Conservation (phyloP, 2,797 vertebrate genomes). For the Sebastes nivosus region DNA sequence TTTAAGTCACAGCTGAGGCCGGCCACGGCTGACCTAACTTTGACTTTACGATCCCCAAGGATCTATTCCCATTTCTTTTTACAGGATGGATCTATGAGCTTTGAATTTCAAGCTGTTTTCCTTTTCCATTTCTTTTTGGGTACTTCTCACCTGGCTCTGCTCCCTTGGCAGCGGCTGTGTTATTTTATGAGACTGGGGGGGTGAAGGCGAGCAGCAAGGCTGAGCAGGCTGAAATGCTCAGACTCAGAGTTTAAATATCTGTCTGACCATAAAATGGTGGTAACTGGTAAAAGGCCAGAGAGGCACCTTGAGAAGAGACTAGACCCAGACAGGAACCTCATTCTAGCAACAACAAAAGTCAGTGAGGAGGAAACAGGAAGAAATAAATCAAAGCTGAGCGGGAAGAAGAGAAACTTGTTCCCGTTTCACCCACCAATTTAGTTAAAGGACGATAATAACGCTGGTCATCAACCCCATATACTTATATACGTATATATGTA, state of each 20-base stretch:
- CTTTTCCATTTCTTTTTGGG: slow-evolving; percentile 4
- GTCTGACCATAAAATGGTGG: not conserved
- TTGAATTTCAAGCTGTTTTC: slow-evolving; percentile 2
- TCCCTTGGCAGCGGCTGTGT: not conserved
- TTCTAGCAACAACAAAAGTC: not conserved
- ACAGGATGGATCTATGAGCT: not conserved
- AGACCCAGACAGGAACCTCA: not conserved
- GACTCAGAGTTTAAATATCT: not conserved
- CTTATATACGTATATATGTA: too few species aligned
- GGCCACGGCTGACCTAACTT: not conserved
- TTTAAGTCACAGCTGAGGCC: slow-evolving; percentile 24
- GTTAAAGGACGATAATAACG: not conserved
- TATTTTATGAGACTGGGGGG: not conserved
- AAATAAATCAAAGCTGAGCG: not conserved
- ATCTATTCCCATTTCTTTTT: not conserved
- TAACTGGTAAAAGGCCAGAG: not conserved
- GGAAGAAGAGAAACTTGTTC: not conserved
- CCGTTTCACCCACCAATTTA: not conserved
- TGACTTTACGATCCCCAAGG: slow-evolving; percentile 15
- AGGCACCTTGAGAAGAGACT: not conserved
- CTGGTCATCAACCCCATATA: not conserved
- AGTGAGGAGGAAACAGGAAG: slow-evolving; percentile 1
- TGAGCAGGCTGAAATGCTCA: not conserved
- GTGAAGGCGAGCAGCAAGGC: not conserved
- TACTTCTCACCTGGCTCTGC: not conserved